A percentile compares a stretch with the other conserved stretches of the same genome.
phyloP scores from a whole-genome alignment of 1,140 invertebrate genomes.

The Kradibia gibbosae region DNA sequence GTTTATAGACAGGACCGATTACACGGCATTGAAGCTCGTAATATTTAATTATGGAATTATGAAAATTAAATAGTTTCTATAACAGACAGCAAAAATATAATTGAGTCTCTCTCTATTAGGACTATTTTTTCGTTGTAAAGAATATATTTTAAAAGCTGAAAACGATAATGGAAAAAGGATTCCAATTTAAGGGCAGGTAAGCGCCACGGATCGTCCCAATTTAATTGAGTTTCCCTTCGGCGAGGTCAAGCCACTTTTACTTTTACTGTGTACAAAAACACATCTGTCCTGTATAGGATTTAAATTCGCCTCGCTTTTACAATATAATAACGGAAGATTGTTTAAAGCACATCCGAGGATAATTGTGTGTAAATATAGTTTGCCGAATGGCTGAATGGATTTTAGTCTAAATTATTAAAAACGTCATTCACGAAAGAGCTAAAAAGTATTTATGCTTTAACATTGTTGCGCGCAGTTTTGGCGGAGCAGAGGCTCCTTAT shows the following conservation, averaged over 20 bases:
- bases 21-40: not conserved
- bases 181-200: constrained; percentile 46
- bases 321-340: constrained; percentile 8
- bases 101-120: constrained; percentile 33
- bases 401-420: not conserved
- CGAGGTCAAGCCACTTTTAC: constrained; percentile 44
- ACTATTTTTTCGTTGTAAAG: constrained; percentile 26
- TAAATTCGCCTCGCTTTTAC: constrained; percentile 22
- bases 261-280: constrained; percentile 36
- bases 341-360: not conserved
- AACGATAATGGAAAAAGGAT: constrained; percentile 46
- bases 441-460: not conserved
- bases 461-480: not conserved
- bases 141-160: constrained; percentile 35
- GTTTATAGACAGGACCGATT: not conserved
- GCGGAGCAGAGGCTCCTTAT: too few species aligned
- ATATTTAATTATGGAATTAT: constrained; percentile 36
- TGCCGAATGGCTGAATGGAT: not conserved
- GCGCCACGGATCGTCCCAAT: constrained; percentile 36
- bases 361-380: not conserved
- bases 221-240: constrained; percentile 48
- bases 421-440: not conserved
- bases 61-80: constrained; percentile 31
- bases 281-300: constrained; percentile 21
- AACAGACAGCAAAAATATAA: constrained; percentile 11